Conservation (phyloP, 2,888 invertebrate species). For the Physocephala rufipes region DNA sequence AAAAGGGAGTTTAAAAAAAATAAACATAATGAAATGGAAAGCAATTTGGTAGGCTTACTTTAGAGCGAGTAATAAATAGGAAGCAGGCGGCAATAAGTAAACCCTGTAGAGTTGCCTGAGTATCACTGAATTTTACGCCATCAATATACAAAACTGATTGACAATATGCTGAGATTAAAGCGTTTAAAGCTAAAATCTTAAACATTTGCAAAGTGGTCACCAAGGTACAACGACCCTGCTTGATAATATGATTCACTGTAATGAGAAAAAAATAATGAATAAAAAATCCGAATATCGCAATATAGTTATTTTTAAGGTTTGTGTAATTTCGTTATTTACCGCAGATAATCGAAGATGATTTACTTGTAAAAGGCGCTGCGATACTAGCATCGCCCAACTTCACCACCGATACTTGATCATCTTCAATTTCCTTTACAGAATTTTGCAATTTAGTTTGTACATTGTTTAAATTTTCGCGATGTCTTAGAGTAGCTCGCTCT, state of each 20-base stretch:
- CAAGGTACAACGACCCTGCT: slow-evolving; percentile 98
- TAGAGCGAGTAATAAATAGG: slow-evolving; percentile 96
- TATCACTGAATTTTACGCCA: slow-evolving; percentile 97
- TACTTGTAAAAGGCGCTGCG: slow-evolving; percentile 98
- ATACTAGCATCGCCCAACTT: slow-evolving; percentile 98
- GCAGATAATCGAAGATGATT: slow-evolving; percentile 93
- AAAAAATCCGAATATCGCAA: not conserved
- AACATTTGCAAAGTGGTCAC: slow-evolving; percentile 99
- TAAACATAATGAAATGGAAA: not conserved
- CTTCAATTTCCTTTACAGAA: slow-evolving; percentile 86
- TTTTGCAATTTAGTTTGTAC: slow-evolving; percentile 60
- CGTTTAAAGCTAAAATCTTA: slow-evolving; percentile 98
- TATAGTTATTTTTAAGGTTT: not conserved
- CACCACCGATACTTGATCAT: slow-evolving; percentile 88
- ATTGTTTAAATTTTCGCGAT: slow-evolving; percentile 59
- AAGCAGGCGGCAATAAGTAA: slow-evolving; percentile 95
- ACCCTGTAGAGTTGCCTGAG: slow-evolving; percentile 97
- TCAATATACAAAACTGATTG: slow-evolving; percentile 98
- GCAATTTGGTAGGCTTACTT: slow-evolving; percentile 74
- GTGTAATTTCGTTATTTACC: slow-evolving; percentile 72
- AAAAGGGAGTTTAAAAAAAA: not conserved
- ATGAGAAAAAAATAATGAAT: not conserved
- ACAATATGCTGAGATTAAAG: slow-evolving; percentile 96
- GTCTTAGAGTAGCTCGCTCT: slow-evolving; percentile 58
- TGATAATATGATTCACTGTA: slow-evolving; percentile 97